Evolutionary conservation across 2,888 invertebrate genomes (phyloP), one percentile per base, ranked within the genome.

Genomic region (Sesia apiformis): DNA sequence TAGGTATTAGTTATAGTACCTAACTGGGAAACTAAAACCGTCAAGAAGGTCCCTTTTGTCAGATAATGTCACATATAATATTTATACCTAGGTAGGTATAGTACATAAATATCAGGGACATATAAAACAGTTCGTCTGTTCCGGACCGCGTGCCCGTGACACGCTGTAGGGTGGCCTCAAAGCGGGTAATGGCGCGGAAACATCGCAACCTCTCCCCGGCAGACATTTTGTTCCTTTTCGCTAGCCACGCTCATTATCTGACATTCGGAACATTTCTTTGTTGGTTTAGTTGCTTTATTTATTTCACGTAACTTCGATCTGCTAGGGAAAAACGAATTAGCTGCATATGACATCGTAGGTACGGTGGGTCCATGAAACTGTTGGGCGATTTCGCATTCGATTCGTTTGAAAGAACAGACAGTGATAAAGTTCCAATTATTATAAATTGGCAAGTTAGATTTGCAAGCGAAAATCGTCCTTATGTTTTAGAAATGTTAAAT

Each of bases 211-310:
- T 79, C 79, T 76, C 78, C 71, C 70, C 71, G 67, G 67, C 76
- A 76, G 77, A 73, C 81, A 82, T 84, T 83, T 75, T 74, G 81
- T 86, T 86, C 85, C 84, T 85, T 72, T 64, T 78, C 81, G 76
- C 80, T 86, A 74, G 79, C 74, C 73, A 75, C 76, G 78, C 78
- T 84, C 84, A 87, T 87, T 89, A 88, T 86, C 84, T 81, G 74
- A 73, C 81, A 76, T 81, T 77, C 74, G 72, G 69, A 79, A 79
- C 74, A 78, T 71, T 78, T 76, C 78, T 80, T 78, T 82, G 78
- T 81, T 77, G 77, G 72, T 74, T 76, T 81, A 83, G 83, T 86
- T 80, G 77, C 85, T 86, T 86, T 85, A 87, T 87, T 86, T 84
- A 83, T 79, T 76, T 65, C 5, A 4, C 46, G 23, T 23, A 23